A percentile compares a stretch with the other conserved stretches of the same genome.
Evolutionary conservation across 2,888 invertebrate genomes (phyloP).

Genomic region (Scaptomyza tumidula): DNA sequence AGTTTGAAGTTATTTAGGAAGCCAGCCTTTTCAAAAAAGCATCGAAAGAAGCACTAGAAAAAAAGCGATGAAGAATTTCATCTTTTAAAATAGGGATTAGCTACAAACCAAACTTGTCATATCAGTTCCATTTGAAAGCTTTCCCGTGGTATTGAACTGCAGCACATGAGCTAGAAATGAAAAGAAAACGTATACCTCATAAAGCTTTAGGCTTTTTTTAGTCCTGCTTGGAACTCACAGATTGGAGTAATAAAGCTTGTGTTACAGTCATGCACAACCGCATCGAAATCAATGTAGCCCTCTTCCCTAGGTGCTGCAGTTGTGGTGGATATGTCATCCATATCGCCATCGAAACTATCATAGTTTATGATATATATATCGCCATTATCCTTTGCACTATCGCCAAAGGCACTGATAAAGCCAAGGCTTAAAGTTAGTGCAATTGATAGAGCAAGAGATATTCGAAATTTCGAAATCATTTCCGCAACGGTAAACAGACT

Average conservation of each 20-base stretch:
- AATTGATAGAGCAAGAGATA: constrained; percentile 12
- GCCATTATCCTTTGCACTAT: constrained; percentile 77
- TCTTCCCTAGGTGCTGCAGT: constrained; percentile 31
- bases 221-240: constrained; percentile 82
- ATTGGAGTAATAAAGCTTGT: constrained; percentile 86
- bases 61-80: background rate
- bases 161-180: constrained; percentile 84
- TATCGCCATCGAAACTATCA: constrained; percentile 64
- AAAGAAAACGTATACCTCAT: too few species aligned
- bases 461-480: constrained; percentile 38
- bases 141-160: constrained; percentile 86
- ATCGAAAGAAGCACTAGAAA: constrained; percentile 86
- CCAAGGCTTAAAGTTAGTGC: constrained; percentile 22
- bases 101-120: constrained; percentile 86
- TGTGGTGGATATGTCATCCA: constrained; percentile 57
- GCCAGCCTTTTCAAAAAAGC: constrained; percentile 85
- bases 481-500: constrained; percentile 22
- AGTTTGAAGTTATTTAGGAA: constrained; percentile 85
- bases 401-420: constrained; percentile 23
- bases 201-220: too few species aligned
- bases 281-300: constrained; percentile 81
- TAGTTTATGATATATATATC: constrained; percentile 74
- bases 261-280: constrained; percentile 85
- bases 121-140: constrained; percentile 86
- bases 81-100: background rate